phyloP scores from a whole-genome alignment of 2,888 invertebrate species.

The Dascillus cervinus region DNA sequence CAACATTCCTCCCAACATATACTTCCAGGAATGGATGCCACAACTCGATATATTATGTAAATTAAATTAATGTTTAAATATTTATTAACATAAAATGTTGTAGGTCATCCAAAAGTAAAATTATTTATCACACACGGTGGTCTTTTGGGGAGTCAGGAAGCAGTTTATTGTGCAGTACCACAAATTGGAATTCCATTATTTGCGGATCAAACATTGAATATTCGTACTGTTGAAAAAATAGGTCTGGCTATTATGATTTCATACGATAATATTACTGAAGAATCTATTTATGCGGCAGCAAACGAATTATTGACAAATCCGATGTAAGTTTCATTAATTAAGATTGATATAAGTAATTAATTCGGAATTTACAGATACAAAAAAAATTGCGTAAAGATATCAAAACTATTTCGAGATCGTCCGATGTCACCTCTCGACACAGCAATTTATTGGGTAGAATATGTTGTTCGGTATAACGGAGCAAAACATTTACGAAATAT shows the following conservation, averaged over 20 bases:
- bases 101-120: slow-evolving; percentile 39
- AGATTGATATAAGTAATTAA: too few species aligned
- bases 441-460: slow-evolving; percentile 58
- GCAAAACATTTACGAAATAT: slow-evolving; percentile 47
- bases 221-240: slow-evolving; percentile 44
- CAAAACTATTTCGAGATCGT: slow-evolving; percentile 50
- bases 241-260: slow-evolving; percentile 42
- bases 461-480: slow-evolving; percentile 52
- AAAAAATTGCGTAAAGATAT: slow-evolving; percentile 44
- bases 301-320: neutral
- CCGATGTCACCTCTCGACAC: slow-evolving; percentile 51
- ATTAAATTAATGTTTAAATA: slow-evolving; percentile 18
- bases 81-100: neutral
- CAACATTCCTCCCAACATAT: slow-evolving; percentile 37
- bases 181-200: slow-evolving; percentile 32
- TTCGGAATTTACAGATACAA: slow-evolving; percentile 45
- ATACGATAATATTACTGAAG: slow-evolving; percentile 21
- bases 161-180: slow-evolving; percentile 35
- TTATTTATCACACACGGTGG: slow-evolving; percentile 46
- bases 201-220: slow-evolving; percentile 43
- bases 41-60: slow-evolving; percentile 49
- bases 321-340: neutral
- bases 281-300: slow-evolving; percentile 4
- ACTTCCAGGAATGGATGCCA: slow-evolving; percentile 49
- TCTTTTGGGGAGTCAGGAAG: slow-evolving; percentile 41